A percentile compares a stretch with the other conserved stretches of the same genome.
These are phyloP conservation scores for Tanypteryx hageni DNA, from an alignment of 2,888 invertebrate genomes.

Conservation along the genomic window DNA sequence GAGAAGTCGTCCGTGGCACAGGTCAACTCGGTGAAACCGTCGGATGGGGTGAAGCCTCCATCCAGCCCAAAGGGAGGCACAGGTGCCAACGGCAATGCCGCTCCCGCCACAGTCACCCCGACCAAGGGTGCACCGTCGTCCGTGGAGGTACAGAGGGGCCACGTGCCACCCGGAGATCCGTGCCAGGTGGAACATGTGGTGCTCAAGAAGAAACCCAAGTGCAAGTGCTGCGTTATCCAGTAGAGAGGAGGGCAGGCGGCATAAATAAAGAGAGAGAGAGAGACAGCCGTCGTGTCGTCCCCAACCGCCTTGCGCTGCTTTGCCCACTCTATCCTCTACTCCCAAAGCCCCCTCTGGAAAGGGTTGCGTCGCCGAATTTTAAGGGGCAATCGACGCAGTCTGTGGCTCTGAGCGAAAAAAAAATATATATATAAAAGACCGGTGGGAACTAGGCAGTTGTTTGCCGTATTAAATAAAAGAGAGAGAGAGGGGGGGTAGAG, in stretches of 20 bases:
- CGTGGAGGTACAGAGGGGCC: conserved; percentile 84
- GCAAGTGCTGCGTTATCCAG: conserved; percentile 96
- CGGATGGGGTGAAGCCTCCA: conserved; percentile 46
- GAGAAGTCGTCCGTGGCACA: conserved; percentile 46
- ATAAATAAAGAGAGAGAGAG: conserved; percentile 30
- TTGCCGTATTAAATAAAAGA: background rate
- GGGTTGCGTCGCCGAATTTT: background rate
- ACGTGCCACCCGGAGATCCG: conserved; percentile 85
- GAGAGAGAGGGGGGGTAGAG: conserved; percentile 33
- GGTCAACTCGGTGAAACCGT: conserved; percentile 42
- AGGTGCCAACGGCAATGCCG: conserved; percentile 73
- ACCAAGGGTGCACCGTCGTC: conserved; percentile 75
- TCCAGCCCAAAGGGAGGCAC: conserved; percentile 70
- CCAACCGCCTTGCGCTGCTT: conserved; percentile 56
- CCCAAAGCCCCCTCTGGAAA: background rate
- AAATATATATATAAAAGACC: background rate
- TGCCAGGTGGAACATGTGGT: conserved; percentile 93
- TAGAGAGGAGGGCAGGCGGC: conserved; percentile 74
- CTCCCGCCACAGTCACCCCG: conserved; percentile 73
- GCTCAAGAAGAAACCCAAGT: conserved; percentile 96
- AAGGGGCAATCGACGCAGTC: background rate
- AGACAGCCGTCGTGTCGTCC: conserved; percentile 57
- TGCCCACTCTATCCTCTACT: conserved; percentile 48
- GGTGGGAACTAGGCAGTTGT: background rate
- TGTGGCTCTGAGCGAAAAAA: conserved; percentile 14